A percentile compares a stretch with the other conserved stretches of the same genome.
phyloP scores from a whole-genome alignment of 2,113 vertebrate genomes.

The Bos indicus region DNA sequence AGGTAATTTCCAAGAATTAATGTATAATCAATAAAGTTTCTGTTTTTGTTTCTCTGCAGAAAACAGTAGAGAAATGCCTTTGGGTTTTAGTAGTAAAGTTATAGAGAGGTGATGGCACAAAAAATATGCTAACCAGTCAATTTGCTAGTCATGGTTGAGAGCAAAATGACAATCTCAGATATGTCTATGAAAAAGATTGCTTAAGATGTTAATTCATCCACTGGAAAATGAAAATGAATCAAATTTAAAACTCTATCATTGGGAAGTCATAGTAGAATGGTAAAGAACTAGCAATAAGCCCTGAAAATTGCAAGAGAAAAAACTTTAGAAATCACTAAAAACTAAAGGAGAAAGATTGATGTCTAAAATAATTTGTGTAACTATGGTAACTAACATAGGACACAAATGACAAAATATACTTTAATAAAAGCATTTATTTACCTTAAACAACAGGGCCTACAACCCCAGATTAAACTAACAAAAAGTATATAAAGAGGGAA shows the following conservation, averaged over 20 bases:
- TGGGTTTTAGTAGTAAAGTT: not conserved
- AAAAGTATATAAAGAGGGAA: too few species aligned
- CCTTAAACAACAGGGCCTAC: too few species aligned
- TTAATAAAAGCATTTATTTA: too few species aligned
- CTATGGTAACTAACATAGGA: too few species aligned
- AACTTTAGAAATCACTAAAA: too few species aligned
- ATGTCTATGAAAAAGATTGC: not conserved
- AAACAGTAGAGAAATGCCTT: not conserved
- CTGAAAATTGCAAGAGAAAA: too few species aligned
- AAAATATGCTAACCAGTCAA: not conserved
- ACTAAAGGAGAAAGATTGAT: too few species aligned
- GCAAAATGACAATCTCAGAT: not conserved
- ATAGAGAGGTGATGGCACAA: not conserved
- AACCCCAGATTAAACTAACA: too few species aligned
- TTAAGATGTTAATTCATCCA: not conserved
- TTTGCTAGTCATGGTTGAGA: not conserved
- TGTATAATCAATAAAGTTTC: not conserved
- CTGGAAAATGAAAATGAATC: slow-evolving; percentile 5
- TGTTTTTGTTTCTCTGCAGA: not conserved
- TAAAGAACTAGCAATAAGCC: too few species aligned
- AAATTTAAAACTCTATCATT: not conserved
- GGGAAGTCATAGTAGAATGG: too few species aligned
- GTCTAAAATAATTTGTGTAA: too few species aligned
- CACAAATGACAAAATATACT: too few species aligned
- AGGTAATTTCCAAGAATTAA: not conserved